These are phyloP conservation scores for Petromus typicus DNA, from an alignment of 2,113 vertebrate species.

Conservation along the genomic window DNA sequence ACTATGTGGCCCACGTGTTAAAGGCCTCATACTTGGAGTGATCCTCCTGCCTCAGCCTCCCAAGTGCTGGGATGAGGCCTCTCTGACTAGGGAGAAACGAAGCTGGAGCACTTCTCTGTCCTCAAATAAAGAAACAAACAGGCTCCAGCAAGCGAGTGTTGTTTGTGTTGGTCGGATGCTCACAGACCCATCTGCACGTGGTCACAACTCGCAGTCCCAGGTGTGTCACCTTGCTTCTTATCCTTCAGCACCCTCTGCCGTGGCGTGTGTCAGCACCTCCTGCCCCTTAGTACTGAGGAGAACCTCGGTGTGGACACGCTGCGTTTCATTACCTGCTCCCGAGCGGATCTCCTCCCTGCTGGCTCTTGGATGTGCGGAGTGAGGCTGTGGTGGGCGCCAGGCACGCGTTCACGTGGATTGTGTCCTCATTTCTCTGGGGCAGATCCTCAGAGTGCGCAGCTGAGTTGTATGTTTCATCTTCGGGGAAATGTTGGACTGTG, in stretches of 20 bases:
- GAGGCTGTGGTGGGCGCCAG: not conserved
- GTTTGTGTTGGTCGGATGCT: not conserved
- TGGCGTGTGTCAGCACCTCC: not conserved
- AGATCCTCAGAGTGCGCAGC: not conserved
- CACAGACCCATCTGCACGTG: not conserved
- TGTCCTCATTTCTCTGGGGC: not conserved
- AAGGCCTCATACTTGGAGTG: not conserved
- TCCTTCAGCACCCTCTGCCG: not conserved
- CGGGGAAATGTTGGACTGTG: not conserved
- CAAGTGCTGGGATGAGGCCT: not conserved
- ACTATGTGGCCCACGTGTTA: not conserved
- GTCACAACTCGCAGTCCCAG: not conserved
- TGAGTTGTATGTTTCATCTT: not conserved
- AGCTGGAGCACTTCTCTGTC: not conserved
- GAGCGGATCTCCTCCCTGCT: not conserved
- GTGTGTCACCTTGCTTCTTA: not conserved
- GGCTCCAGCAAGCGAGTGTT: not conserved
- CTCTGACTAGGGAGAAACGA: not conserved
- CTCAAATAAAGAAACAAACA: not conserved
- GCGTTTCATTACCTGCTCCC: not conserved
- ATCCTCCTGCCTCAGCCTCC: not conserved
- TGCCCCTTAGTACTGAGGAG: not conserved
- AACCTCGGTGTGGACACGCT: not conserved
- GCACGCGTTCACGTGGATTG: not conserved
- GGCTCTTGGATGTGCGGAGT: not conserved